These are phyloP conservation scores for Hermaeophaga mercurialis DNA, from an alignment of 2,888 invertebrate species.

Conservation along the genomic window DNA sequence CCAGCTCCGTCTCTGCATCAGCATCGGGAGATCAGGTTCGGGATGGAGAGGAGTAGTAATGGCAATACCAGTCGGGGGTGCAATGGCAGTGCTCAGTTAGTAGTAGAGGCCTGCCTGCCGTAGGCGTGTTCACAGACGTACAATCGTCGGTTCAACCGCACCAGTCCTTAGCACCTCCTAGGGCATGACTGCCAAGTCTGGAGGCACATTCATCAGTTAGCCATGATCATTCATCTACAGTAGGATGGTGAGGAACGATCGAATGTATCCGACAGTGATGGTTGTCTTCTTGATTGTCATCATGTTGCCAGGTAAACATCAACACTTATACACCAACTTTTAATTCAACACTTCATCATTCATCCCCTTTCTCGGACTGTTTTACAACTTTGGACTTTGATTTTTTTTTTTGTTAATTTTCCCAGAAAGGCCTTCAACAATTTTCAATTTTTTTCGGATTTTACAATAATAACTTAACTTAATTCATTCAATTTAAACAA, in stretches of 20 bases:
- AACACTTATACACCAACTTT: too few relatives aligned
- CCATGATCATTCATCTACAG: slow-evolving; percentile 52
- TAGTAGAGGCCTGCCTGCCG: slow-evolving; percentile 45
- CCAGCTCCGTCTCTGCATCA: slow-evolving; percentile 38
- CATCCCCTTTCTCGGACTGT: neutral
- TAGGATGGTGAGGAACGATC: slow-evolving; percentile 55
- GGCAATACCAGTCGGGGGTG: slow-evolving; percentile 48
- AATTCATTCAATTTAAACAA: too few relatives aligned
- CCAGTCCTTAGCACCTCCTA: slow-evolving; percentile 43
- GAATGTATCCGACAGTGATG: slow-evolving; percentile 54
- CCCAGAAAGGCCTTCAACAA: too few relatives aligned
- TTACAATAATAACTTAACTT: too few relatives aligned
- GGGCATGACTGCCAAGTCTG: slow-evolving; percentile 57
- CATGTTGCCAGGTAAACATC: slow-evolving; percentile 55
- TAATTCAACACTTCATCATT: too few relatives aligned
- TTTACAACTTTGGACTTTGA: neutral
- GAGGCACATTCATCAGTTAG: slow-evolving; percentile 50
- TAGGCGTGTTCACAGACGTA: slow-evolving; percentile 40
- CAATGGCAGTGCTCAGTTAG: slow-evolving; percentile 53
- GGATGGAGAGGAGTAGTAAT: slow-evolving; percentile 39
- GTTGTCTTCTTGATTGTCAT: slow-evolving; percentile 54
- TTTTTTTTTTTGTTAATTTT: neutral
- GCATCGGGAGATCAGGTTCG: slow-evolving; percentile 35
- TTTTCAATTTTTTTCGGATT: too few relatives aligned
- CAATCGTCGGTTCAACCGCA: slow-evolving; percentile 31